Evolutionary conservation across 2,888 invertebrate species (phyloP).

Genomic region (Nomada ferruginata): DNA sequence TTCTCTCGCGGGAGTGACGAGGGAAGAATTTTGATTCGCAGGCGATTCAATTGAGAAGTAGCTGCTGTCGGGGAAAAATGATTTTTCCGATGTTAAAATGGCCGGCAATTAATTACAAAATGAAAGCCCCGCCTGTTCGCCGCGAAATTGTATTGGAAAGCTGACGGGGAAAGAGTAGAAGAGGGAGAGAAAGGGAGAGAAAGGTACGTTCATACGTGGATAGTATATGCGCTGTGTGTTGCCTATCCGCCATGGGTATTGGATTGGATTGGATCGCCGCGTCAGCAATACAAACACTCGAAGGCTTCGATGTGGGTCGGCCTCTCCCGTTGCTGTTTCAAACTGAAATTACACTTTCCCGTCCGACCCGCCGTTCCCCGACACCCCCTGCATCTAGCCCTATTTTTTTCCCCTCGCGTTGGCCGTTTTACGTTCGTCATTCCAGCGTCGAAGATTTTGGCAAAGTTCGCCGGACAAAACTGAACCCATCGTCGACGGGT

Average conservation of each 20-base stretch:
- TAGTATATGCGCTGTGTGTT: conserved; percentile 52
- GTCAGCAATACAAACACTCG: conserved; percentile 84
- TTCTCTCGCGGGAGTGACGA: background rate
- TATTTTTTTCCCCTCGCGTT: conserved; percentile 54
- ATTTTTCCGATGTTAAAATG: conserved; percentile 51
- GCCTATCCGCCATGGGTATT: conserved; percentile 75
- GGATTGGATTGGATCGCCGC: conserved; percentile 84
- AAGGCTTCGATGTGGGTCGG: conserved; percentile 83
- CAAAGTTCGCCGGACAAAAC: background rate
- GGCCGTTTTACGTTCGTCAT: conserved; percentile 52
- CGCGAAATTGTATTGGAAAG: conserved; percentile 67
- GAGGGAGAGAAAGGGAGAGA: conserved; percentile 37
- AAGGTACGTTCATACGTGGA: conserved; percentile 62
- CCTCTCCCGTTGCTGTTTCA: conserved; percentile 79
- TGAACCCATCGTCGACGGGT: background rate
- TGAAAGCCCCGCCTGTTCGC: conserved; percentile 47
- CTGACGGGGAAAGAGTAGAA: conserved; percentile 31
- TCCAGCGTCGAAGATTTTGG: conserved; percentile 12
- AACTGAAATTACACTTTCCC: conserved; percentile 83
- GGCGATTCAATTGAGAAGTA: conserved; percentile 42
- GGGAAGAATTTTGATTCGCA: background rate
- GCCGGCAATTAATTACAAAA: conserved; percentile 59
- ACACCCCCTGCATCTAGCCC: conserved; percentile 32
- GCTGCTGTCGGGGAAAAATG: conserved; percentile 24
- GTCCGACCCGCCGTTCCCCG: conserved; percentile 56